These are phyloP conservation scores for Dyspetes luteomarginatus DNA, from an alignment of 2,888 invertebrate genomes.

Conservation along the genomic window DNA sequence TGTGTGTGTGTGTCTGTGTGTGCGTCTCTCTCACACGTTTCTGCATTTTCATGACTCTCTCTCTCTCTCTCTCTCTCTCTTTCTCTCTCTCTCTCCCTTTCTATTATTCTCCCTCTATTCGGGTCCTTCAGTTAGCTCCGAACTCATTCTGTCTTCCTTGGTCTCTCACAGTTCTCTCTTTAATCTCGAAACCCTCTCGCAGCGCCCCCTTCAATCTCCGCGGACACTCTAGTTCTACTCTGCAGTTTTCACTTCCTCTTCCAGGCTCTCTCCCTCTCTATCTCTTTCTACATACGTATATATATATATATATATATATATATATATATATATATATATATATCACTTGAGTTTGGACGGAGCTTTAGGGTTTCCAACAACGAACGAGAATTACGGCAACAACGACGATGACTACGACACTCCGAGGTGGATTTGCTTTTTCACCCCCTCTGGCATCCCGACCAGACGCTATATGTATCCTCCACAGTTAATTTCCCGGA, in stretches of 20 bases:
- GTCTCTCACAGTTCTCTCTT: constrained; percentile 40
- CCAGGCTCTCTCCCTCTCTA: constrained; percentile 6
- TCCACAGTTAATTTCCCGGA: constrained; percentile 37
- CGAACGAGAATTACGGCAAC: constrained; percentile 7
- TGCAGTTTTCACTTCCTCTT: constrained; percentile 18
- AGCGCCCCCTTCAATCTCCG: constrained; percentile 47
- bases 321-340: constrained; percentile 7
- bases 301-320: constrained; percentile 14
- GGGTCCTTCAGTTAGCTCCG: constrained; percentile 37
- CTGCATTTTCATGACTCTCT: constrained; percentile 1
- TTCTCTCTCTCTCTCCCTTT: constrained; percentile 2
- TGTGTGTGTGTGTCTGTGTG: too few species aligned
- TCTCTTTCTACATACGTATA: too few species aligned
- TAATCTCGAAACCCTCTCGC: constrained; percentile 51
- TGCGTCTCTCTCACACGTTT: constrained; percentile 11
- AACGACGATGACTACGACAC: constrained; percentile 10
- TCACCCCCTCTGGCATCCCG: not conserved
- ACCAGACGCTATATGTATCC: constrained; percentile 6
- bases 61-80: constrained; percentile 25
- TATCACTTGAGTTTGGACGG: constrained; percentile 26
- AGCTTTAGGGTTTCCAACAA: constrained; percentile 33
- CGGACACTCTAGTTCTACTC: constrained; percentile 52
- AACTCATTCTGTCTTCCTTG: constrained; percentile 40
- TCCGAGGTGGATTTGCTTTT: constrained; percentile 44
- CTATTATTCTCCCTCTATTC: constrained; percentile 22